Base-by-base conservation (phyloP, 1,140 invertebrate genomes). In the Tetramorium alpestre region DNA sequence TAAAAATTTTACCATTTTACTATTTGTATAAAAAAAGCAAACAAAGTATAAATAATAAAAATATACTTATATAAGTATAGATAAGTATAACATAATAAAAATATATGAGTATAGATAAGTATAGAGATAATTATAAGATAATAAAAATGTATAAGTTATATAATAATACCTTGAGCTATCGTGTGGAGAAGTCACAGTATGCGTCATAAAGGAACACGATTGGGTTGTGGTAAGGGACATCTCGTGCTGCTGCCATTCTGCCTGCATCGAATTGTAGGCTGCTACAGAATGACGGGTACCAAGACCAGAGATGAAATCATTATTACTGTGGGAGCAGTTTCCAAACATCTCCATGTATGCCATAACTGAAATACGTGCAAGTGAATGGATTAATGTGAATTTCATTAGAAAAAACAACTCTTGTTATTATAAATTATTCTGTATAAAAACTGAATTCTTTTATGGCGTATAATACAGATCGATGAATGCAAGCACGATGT, bases 291-390 rank as follows among this genome's bases (percentile, higher is more conserved):
- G 98, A 44, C 98, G 96, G 25, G 94, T 93, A n/a, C 94, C 95
- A 51, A 95, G 91, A 69, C 94, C 94, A 56, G 94, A 94, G 91
- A 98, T 97, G 94, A 98, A 97, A 90, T 98, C 97, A 87, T 96
- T 96, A 77, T 96, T 96, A 41, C 97, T 97, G 90, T 98, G 97
- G 80, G 97, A 97, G 95, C 98, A 98, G 93, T 98, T 98, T 1
- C 98, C 98, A 93, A 99, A 98, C 97, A 99, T 98, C 95, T 99
- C 98, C 98, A 99, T 99, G 95, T 99, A 99, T 64, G 98, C 98
- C 97, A 98, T 98, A 90, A 99, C 98, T 99, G 96, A 84, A 96
- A 96, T 88, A 86, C 44, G 44, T 86, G 60, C 2, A 86, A 90
- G 56, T 65, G 38, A 58, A 86, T 10, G 69, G 82, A 87, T 85